Evolutionary conservation across 2,888 invertebrate species (phyloP), one percentile per base, ranked within the genome.

Genomic region (Loripinus fragilis): DNA sequence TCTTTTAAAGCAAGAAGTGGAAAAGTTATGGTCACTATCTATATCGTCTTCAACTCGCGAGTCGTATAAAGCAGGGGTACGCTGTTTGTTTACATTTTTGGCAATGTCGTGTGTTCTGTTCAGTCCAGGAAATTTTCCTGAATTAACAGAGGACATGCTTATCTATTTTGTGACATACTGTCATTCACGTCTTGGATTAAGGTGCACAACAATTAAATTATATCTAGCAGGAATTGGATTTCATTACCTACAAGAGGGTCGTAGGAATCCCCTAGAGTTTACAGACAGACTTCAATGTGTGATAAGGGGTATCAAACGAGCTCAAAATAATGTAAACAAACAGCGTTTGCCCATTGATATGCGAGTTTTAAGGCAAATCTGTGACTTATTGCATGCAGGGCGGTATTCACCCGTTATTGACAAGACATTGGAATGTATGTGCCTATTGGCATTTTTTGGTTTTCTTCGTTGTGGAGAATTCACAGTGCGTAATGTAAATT

Each of bases 381-480:
- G 25, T 38, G 2, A 20, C 30, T 25, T 50, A 42, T 55, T 33
- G 20, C 3, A 33, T 2, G 30, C 12, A 28, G 67, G 60, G 5
- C 15, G 67, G 23, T 74, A 38, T 25, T 38, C 38, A 2, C 35
- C 28, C 38, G 48, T 25, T 30, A 48, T 55, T 15, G 74, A 60
- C 68, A 23, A 25, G 15, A 42, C 45, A 15, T 15, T 66, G 10
- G 35, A 48, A 23, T 42, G 45, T 33, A 48, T 45, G n/a, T 68
- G 28, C 23, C 28, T 42, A 5, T 33, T 74, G 12, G 74, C 74
- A 20, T 74, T 74, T 67, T 50, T 68, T 50, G 52, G 68, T 7
- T 74, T 74, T 41, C 30, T 74, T 5, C 30, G 68, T 10, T 74
- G 74, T 38, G 33, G 50, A 20, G 74, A 74, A 33, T 74, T 74